Base-by-base conservation (phyloP, 2,888 invertebrate species). In the Eupithecia exiguata region DNA sequence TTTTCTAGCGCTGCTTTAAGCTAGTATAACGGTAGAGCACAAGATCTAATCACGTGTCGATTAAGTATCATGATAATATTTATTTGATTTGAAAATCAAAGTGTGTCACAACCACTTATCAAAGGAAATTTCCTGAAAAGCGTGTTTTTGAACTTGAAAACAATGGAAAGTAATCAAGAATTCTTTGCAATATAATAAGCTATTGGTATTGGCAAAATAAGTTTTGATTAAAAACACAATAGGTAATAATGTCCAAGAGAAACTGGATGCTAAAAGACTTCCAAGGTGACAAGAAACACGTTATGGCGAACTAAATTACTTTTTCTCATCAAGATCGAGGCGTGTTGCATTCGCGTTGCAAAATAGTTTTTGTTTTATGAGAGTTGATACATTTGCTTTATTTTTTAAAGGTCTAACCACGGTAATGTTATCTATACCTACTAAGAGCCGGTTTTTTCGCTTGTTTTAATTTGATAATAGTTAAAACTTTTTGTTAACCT, bases 321-420 rank as follows among this genome's bases (percentile, higher is more conserved):
- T 74, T 77, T 77, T 75, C 68, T 75, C 78, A 78, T 78, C 77
- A 79, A 78, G 76, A 80, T 80, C 77, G 72, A 77, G 68, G 73
- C 69, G 66, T 69, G 49, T 69, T 69, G 70, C 74, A 69, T 63
- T 78, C 67, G 40, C 72, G 62, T 76, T 72, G 71, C 69, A 73
- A 71, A 70, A 76, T 74, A 43, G 62, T 74, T 46, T n/a, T 65
- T 72, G 69, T 74, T 73, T 74, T 53, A 53, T 10, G 10, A 21
- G 10, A 53, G 18, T 43, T 40, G 16, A 46, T 40, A 9, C 36
- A 71, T 79, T 77, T 75, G 68, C 65, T 70, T 78, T 70, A 69
- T 38, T 36, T n/a, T 35, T n/a, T 36, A 36, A 10, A n/a, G 35
- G n/a, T 63, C n/a, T n/a, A 36, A n/a, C n/a, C n/a, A n/a, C n/a